A percentile compares a stretch with the other conserved stretches of the same genome.
These are phyloP conservation scores for Sylvilagus floridanus DNA, from an alignment of 2,797 vertebrate genomes.

Conservation along the genomic window DNA sequence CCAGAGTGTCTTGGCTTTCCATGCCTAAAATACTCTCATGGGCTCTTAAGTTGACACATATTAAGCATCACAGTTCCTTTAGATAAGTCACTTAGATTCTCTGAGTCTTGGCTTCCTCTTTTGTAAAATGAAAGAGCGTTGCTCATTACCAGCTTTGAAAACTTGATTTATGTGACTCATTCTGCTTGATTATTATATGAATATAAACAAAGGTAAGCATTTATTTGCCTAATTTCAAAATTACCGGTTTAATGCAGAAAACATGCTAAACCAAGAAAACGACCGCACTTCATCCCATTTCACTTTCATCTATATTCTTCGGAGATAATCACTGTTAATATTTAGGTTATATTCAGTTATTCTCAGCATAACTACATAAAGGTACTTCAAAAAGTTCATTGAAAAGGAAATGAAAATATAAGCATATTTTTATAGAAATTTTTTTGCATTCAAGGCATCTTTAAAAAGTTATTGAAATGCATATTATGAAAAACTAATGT, in stretches of 20 bases:
- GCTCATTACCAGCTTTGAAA: neutral
- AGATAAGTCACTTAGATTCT: neutral
- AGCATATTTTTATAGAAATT: too few species aligned
- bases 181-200: neutral
- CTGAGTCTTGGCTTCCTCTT: neutral
- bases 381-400: too few species aligned
- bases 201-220: neutral
- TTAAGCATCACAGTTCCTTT: neutral
- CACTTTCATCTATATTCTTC: neutral
- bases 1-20: too few species aligned
- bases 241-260: neutral
- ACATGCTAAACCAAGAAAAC: neutral
- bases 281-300: neutral
- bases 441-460: too few species aligned
- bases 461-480: too few species aligned
- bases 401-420: too few species aligned
- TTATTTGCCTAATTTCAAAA: slow-evolving; percentile 40
- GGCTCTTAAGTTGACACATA: neutral
- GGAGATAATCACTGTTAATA: neutral
- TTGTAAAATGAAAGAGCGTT: neutral
- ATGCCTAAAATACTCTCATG: too few species aligned
- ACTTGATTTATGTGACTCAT: neutral
- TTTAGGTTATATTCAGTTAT: neutral
- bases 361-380: neutral
- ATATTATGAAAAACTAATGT: too few species aligned